Evolutionary conservation across 2,888 invertebrate species (phyloP), one percentile per base, ranked within the genome.

Genomic region (Rhagonycha lutea): DNA sequence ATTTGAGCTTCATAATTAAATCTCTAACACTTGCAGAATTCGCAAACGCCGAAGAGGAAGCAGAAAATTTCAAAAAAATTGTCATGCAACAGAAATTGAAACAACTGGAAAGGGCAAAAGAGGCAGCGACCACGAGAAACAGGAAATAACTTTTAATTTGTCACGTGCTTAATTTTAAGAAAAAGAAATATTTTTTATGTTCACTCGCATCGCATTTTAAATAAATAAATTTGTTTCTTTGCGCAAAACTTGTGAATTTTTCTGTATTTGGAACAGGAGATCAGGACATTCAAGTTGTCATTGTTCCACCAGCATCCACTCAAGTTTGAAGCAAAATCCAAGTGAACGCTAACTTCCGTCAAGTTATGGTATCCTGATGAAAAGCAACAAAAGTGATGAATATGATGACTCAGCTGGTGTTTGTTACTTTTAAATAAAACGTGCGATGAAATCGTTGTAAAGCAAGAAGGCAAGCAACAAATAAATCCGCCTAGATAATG

Each of bases 101-200:
- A 86, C 87, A 87, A 75, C 80, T 86, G 18, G 87, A 86, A 78
- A 82, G 87, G 75, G 86, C 85, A 2, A 85, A 86, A 79, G 86
- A 87, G 79, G 86, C 86, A 7, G 86, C 61, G 26, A 24, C 47
- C 47, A n/a, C n/a, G n/a, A 47, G 47, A n/a, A 47, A n/a, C 8
- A n/a, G 2, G n/a, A 47, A 47, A n/a, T 47, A n/a, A n/a, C 18
- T n/a, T 0, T 8, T 47, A 47, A 47, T n/a, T n/a, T 47, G 11
- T 47, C 7, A n/a, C 7, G 1, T 18, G 18, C 47, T 1, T 47
- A 47, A 47, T 47, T 47, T 47, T 32, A 32, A 32, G 32, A 32
- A 32, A n/a, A 32, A n/a, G 5, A 29, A 3, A 29, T 47, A 47
- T 47, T 47, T 47, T 47, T n/a, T 47, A 5, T 47, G 7, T 7